Conservation (phyloP, 2,113 vertebrate species). For the Epinephelus moara region DNA sequence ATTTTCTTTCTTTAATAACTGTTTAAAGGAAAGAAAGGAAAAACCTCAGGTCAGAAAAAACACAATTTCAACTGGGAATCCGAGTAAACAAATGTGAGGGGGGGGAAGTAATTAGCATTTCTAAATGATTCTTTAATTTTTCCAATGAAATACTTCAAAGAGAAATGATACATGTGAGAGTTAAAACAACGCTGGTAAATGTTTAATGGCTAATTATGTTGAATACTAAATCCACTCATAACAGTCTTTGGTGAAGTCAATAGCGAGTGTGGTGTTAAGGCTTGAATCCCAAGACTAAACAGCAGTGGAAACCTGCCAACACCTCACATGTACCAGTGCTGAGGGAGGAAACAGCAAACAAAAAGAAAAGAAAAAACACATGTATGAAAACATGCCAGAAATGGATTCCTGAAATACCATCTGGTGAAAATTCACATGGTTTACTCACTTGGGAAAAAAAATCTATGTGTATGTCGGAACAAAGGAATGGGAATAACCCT, state of each 20-base stretch:
- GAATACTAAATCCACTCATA: slow-evolving; percentile 62
- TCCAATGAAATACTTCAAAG: slow-evolving; percentile 68
- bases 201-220: slow-evolving; percentile 67
- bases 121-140: slow-evolving; percentile 69
- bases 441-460: slow-evolving; percentile 2
- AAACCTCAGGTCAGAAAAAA: slow-evolving; percentile 40
- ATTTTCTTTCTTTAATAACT: slow-evolving; percentile 67
- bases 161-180: slow-evolving; percentile 58
- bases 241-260: slow-evolving; percentile 49
- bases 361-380: slow-evolving; percentile 8
- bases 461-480: slow-evolving; percentile 20
- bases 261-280: slow-evolving; percentile 19
- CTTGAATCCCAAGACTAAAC: slow-evolving; percentile 41
- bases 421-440: slow-evolving; percentile 21
- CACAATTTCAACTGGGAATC: slow-evolving; percentile 49
- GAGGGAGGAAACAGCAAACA: slow-evolving; percentile 38
- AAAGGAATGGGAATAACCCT: slow-evolving; percentile 42
- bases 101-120: slow-evolving; percentile 62
- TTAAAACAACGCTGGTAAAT: slow-evolving; percentile 56
- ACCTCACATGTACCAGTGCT: slow-evolving; percentile 20
- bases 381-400: slow-evolving; percentile 41
- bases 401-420: slow-evolving; percentile 52
- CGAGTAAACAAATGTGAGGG: slow-evolving; percentile 62
- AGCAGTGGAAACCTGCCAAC: slow-evolving; percentile 57
- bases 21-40: slow-evolving; percentile 46